phyloP scores from a whole-genome alignment of 2,797 vertebrate genomes.

The Protosalanx chinensis region DNA sequence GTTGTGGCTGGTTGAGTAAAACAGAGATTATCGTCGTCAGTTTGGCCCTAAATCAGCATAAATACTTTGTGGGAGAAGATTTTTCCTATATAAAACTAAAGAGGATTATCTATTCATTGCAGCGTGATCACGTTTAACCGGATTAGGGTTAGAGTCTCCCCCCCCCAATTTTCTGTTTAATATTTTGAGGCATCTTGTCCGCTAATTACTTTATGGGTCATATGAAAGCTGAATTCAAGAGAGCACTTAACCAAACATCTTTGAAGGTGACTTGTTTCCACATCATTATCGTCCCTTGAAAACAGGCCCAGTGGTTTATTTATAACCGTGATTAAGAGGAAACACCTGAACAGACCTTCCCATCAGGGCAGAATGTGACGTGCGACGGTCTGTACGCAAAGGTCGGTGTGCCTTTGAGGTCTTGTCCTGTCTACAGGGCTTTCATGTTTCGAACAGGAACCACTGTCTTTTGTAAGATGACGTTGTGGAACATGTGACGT shows the following conservation, averaged over 20 bases:
- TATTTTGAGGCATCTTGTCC: not conserved
- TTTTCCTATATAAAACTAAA: no score
- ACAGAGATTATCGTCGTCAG: no score
- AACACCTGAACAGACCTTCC: not conserved
- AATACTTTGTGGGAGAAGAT: no score
- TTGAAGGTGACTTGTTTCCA: conserved; percentile 3
- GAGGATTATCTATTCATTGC: no score
- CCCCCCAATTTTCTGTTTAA: conserved; percentile 2
- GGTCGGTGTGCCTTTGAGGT: not conserved
- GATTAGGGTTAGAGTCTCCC: not conserved
- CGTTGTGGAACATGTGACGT: no score
- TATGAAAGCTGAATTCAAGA: conserved; percentile 28
- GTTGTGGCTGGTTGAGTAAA: no score
- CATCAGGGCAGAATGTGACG: not conserved
- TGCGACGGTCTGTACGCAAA: not conserved
- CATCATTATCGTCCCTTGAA: not conserved
- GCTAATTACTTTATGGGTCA: conserved; percentile 40
- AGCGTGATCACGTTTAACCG: no score
- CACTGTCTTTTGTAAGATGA: no score
- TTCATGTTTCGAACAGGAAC: no score
- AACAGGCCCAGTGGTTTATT: not conserved
- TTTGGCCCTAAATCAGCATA: no score
- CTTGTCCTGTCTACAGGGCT: not conserved
- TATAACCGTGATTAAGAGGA: not conserved
- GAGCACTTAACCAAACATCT: not conserved